Conservation (phyloP, 2,888 invertebrate species). For the Fragum whitleyi region DNA sequence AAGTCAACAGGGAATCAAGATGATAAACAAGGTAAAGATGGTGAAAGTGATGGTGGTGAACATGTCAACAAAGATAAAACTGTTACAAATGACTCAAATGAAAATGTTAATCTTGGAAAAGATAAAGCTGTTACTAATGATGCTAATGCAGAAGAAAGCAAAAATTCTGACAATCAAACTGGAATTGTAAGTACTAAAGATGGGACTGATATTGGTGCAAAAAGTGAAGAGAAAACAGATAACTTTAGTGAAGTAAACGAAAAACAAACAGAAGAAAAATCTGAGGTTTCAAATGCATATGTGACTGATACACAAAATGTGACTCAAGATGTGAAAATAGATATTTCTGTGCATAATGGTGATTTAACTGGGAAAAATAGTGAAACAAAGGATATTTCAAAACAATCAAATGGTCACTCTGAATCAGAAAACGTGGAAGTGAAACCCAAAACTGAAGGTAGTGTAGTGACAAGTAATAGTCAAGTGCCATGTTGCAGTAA, state of each 20-base stretch:
- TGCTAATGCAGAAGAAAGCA: neutral
- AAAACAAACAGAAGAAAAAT: neutral
- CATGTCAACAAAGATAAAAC: neutral
- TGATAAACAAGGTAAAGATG: neutral
- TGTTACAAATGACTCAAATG: neutral
- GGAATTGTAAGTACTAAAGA: neutral
- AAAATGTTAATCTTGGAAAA: no score
- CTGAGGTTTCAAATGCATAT: neutral
- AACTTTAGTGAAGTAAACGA: neutral
- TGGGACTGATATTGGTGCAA: neutral
- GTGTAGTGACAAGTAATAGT: slow-evolving; percentile 33
- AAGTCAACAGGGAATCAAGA: neutral
- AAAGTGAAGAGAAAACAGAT: neutral
- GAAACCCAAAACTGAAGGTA: neutral
- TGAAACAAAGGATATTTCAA: slow-evolving; percentile 2
- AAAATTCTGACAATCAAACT: neutral
- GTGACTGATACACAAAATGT: neutral
- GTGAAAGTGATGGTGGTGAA: neutral
- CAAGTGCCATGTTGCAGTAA: slow-evolving; percentile 49
- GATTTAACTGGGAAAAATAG: neutral
- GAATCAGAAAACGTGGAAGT: neutral
- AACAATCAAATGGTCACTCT: neutral
- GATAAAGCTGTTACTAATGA: neutral
- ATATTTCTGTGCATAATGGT: slow-evolving; percentile 2
- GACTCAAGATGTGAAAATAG: slow-evolving; percentile 1